Evolutionary conservation across 2,113 vertebrate species (phyloP), one percentile per base, ranked within the genome.

Genomic region (Saguinus midas): DNA sequence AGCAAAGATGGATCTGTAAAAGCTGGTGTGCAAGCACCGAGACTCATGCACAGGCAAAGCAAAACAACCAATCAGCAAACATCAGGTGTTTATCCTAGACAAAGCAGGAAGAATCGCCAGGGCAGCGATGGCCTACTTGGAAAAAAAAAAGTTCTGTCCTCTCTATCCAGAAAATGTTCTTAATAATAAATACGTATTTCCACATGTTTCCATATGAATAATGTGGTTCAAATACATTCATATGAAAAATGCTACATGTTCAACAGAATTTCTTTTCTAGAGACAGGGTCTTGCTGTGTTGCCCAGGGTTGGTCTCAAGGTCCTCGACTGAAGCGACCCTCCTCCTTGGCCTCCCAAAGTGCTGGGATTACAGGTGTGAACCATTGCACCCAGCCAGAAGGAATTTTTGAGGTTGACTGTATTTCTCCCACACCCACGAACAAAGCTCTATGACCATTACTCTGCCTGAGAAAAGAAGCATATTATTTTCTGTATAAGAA

Each of bases 1-100:
- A 86, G 97, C 98, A 87, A 99, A 99, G 82, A 99, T 95, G 17
- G 14, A 72, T 37, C 97, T 98, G 97, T 35, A 99, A 98, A 82
- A 99, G 96, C 98, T 98, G 70, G 61, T 68, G 23, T 92, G 95
- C 87, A 85, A 18, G 91, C 17, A 52, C 50, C 90, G 6, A 80
- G 87, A 16, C 4, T 32, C 55, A 52, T 14, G 43, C 4, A 61
- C 73, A 48, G 73, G 23, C 14, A 64, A n/a, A 88, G 7, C 43
- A 75, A 75, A 88, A 45, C 29, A 48, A n/a, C 35, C 29, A 68
- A 72, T 64, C 75, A 52, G 29, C 80, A 50, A 61, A 85, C 20
- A 57, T 0, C 1, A 0, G 20, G 20, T 61, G 55, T 58, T 50
- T 6, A 32, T 35, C 78, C 35, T 21, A 29, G 25, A 17, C 18